Evolutionary conservation across 1,140 invertebrate genomes (phyloP), one percentile per base, ranked within the genome.

Genomic region (Pseudobourletiella spinata): DNA sequence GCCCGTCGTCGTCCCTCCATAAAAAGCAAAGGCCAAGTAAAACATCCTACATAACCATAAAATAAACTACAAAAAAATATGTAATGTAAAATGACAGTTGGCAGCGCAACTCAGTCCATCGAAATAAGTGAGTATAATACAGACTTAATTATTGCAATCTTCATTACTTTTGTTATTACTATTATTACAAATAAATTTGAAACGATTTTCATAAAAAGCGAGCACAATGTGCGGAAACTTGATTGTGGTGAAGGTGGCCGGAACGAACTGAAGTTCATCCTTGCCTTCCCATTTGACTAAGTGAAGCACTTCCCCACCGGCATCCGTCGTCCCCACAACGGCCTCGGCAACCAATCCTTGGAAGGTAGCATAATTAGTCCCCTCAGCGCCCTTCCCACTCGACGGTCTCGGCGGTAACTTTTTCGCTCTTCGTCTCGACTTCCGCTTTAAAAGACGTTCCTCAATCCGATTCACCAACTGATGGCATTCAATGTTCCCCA

Each of bases 241-340:
- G 2, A 35, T 39, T 3, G 18, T 55, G 8, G 32, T 55, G 25
- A 32, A 55, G 3, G 4, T 35, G 2, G 52, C 52, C 6, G 52
- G 29, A 11, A 55, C 52, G 3, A 55, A 22, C 3, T 55, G 28
- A 15, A 55, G 14, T 20, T 55, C 22, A 14, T 55, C 52, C 22
- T 6, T 32, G 15, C 52, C 52, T 35, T 55, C 11, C 52, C 52
- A 55, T 24, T 55, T 55, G 8, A 55, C 52, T 18, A 55, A 35
- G 20, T 55, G 52, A 32, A 55, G 22, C 6, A 55, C 20, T 35
- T 55, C 52, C 6, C 52, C 52, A 8, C 32, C 2, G 28, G 50
- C 28, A 24, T 55, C 52, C 11, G 52, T 55, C 4, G 52, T 20
- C 26, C 52, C 52, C 3, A 55, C 11, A n/a, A 55, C 39, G 2